Percentiles rank a stretch among this genome's conserved stretches.
Conservation (phyloP, 2,797 vertebrate genomes). For the Heteromormyrus szaboi region DNA sequence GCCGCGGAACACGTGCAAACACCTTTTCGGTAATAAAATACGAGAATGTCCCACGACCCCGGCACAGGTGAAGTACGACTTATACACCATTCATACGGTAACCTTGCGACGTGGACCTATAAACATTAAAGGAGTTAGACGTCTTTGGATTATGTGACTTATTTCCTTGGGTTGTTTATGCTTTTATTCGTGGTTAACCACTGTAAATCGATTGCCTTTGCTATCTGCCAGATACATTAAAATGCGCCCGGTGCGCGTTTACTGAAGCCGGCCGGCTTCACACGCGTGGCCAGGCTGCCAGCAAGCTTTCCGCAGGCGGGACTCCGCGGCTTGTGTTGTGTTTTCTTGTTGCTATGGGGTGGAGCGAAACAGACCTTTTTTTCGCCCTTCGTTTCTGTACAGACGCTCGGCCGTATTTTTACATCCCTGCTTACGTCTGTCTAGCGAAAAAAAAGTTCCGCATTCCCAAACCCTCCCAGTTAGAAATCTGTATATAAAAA, state of each 20-base stretch:
- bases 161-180: not conserved
- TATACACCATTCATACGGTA: too few relatives aligned
- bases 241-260: conserved; percentile 25
- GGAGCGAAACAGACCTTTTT: conserved; percentile 44
- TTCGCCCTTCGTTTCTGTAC: conserved; percentile 42
- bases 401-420: conserved; percentile 44
- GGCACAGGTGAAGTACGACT: not conserved
- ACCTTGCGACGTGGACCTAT: too few relatives aligned
- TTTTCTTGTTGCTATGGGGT: conserved; percentile 57
- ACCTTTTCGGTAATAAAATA: not conserved
- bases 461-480: conserved; percentile 79
- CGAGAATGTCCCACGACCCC: not conserved
- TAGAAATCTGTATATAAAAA: conserved; percentile 69
- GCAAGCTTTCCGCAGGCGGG: not conserved
- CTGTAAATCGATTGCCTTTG: not conserved
- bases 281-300: not conserved
- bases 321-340: conserved; percentile 45
- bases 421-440: conserved; percentile 74
- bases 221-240: not conserved
- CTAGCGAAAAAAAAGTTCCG: conserved; percentile 71
- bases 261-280: conserved; percentile 18
- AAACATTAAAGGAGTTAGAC: not conserved
- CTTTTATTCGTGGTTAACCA: not conserved
- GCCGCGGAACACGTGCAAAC: not conserved
- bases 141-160: not conserved